phyloP scores from a whole-genome alignment of 2,888 invertebrate genomes.

The Monochamus alternatus region DNA sequence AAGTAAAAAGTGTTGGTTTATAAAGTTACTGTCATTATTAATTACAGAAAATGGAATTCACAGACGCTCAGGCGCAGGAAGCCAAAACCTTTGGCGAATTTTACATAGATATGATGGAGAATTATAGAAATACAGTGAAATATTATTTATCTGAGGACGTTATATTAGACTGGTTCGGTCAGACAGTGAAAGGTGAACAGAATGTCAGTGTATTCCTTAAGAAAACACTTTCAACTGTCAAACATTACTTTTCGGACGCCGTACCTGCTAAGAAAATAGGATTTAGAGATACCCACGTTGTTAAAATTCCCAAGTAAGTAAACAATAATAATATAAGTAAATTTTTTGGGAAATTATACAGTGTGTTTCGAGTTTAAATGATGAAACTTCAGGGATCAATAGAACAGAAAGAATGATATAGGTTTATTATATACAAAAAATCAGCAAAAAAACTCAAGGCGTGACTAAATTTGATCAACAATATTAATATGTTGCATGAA shows the following conservation, averaged over 20 bases:
- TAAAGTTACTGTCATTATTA: neutral
- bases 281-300: slow-evolving; percentile 64
- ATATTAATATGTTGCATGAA: too few species aligned
- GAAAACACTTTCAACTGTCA: slow-evolving; percentile 69
- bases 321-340: neutral
- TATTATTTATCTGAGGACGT: slow-evolving; percentile 68
- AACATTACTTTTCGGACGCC: slow-evolving; percentile 62
- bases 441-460: too few species aligned
- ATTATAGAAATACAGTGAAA: slow-evolving; percentile 61
- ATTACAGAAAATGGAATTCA: slow-evolving; percentile 48
- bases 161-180: slow-evolving; percentile 78
- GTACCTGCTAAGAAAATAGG: slow-evolving; percentile 64
- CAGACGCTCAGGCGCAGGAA: slow-evolving; percentile 60
- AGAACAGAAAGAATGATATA: too few species aligned
- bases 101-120: slow-evolving; percentile 67
- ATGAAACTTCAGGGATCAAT: too few species aligned
- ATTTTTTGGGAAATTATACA: too few species aligned
- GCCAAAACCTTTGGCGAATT: slow-evolving; percentile 65
- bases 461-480: too few species aligned
- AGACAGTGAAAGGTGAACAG: slow-evolving; percentile 75
- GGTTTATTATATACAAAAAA: too few species aligned
- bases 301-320: slow-evolving; percentile 61
- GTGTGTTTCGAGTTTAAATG: too few species aligned
- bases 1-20: neutral
- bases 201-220: slow-evolving; percentile 75